These are phyloP conservation scores for Pangasius macronema DNA, from an alignment of 2,797 vertebrate species.

Conservation along the genomic window DNA sequence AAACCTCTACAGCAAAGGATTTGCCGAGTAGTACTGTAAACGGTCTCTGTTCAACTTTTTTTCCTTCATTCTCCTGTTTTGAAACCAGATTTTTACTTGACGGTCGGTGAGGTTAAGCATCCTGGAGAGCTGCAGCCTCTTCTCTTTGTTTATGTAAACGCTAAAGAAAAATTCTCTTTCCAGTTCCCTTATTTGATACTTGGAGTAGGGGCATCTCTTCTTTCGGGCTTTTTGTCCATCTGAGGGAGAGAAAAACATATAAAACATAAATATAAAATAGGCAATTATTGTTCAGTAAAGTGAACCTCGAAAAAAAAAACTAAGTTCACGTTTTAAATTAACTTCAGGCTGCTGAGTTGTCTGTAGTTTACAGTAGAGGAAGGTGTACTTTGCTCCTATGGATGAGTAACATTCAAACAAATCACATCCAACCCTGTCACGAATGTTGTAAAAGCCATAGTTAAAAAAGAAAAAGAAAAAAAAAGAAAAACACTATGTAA, in stretches of 20 bases:
- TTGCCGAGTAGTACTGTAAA: slow-evolving; percentile 96
- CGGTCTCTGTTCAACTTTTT: slow-evolving; percentile 99
- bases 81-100: slow-evolving; percentile 99
- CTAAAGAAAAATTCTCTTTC: slow-evolving; percentile 99
- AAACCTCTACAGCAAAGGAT: slow-evolving; percentile 87
- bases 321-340: background rate
- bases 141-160: slow-evolving; percentile 99
- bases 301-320: background rate
- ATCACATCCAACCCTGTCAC: slow-evolving; percentile 7
- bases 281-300: background rate
- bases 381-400: background rate
- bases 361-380: background rate
- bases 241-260: slow-evolving; percentile 70
- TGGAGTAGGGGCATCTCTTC: slow-evolving; percentile 96
- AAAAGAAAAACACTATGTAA: no score
- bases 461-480: background rate
- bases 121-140: slow-evolving; percentile 93
- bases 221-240: slow-evolving; percentile 94
- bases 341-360: background rate
- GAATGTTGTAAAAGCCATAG: background rate
- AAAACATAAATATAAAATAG: background rate
- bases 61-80: slow-evolving; percentile 99
- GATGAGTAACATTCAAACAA: background rate
- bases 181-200: slow-evolving; percentile 97
- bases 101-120: slow-evolving; percentile 98